Evolutionary conservation across 1,140 invertebrate species (phyloP).

Genomic region (Oedothorax gibbosus): DNA sequence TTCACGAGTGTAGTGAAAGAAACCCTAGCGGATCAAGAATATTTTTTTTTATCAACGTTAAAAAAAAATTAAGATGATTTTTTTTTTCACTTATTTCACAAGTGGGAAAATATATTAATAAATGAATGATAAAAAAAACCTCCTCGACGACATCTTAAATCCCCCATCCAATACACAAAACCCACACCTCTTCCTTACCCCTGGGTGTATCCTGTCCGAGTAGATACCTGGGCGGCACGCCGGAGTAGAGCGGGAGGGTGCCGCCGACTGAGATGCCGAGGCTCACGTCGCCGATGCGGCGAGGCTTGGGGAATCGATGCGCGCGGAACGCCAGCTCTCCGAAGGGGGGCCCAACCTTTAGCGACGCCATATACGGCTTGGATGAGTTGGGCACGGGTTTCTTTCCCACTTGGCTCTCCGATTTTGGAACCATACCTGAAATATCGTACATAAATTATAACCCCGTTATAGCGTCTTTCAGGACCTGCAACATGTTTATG

Average conservation of each 20-base stretch:
- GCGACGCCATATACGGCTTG: constrained; percentile 47
- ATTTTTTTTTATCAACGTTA: too few species aligned
- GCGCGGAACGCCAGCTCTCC: constrained; percentile 18
- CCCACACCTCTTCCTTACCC: constrained; percentile 3
- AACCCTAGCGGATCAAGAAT: too few species aligned
- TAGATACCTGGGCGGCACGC: constrained; percentile 45
- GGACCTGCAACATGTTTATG: too few species aligned
- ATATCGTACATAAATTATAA: background rate
- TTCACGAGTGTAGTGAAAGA: too few species aligned
- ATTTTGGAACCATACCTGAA: constrained; percentile 99
- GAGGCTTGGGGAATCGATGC: constrained; percentile 5
- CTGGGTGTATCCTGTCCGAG: constrained; percentile 11
- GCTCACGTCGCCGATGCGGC: constrained; percentile 10
- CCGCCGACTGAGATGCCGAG: background rate
- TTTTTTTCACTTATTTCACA: background rate
- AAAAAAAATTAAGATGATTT: too few species aligned
- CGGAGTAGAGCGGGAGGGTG: constrained; percentile 39
- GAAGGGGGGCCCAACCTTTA: constrained; percentile 31
- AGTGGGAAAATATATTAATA: background rate
- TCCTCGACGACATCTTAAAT: background rate
- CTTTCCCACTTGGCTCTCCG: constrained; percentile 96
- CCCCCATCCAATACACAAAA: background rate
- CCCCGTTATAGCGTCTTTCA: too few species aligned
- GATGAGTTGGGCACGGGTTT: constrained; percentile 47
- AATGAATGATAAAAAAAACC: background rate